Conservation (phyloP, 2,797 vertebrate species). For the Sandelia bainsii region DNA sequence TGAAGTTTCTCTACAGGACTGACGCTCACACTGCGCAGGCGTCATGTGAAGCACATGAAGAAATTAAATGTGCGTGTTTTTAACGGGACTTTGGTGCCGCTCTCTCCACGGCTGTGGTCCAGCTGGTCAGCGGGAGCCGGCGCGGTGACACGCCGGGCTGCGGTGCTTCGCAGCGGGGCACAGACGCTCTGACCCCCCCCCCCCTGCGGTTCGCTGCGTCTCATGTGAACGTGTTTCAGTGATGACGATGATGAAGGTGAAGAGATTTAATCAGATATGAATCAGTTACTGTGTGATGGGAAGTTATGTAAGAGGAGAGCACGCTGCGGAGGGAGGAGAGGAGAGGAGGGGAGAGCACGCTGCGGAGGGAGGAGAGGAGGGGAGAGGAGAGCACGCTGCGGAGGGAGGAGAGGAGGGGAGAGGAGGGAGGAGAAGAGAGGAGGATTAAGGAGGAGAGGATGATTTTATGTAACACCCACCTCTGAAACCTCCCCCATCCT, state of each 20-base stretch:
- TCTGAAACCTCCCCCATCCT: conserved; percentile 7
- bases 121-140: conserved; percentile 17
- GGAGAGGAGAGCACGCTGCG: not conserved
- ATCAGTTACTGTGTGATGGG: not conserved
- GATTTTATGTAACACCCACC: conserved; percentile 62
- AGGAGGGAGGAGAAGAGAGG: not conserved
- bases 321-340: no score
- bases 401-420: conserved; percentile 12
- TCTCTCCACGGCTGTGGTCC: conserved; percentile 1
- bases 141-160: conserved; percentile 16
- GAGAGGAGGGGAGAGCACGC: no score
- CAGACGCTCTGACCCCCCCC: not conserved
- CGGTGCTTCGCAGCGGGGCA: conserved; percentile 15
- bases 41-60: fast-evolving
- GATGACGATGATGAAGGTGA: fast-evolving
- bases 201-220: no score
- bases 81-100: not conserved
- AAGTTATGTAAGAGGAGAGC: conserved; percentile 60
- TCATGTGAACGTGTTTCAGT: not conserved
- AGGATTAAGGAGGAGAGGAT: conserved; percentile 58
- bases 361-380: no score
- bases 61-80: not conserved
- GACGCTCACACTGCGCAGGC: not conserved
- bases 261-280: not conserved
- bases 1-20: conserved; percentile 8